Conservation (phyloP, 2,797 vertebrate genomes). For the Thamnophis elegans region DNA sequence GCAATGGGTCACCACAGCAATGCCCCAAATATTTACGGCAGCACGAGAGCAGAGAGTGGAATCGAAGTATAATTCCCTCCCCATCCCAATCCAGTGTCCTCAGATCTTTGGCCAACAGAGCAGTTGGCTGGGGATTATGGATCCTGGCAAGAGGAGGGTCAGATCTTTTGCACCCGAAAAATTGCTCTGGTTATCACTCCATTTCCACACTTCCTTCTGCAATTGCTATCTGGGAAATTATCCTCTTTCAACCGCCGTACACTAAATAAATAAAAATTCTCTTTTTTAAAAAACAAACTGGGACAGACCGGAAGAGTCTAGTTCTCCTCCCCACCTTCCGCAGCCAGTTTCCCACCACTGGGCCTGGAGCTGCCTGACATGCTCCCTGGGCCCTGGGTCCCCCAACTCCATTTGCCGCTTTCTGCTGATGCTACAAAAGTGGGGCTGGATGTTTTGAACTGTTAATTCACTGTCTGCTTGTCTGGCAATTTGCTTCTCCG, state of each 20-base stretch:
- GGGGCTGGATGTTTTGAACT: neutral
- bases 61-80: neutral
- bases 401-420: neutral
- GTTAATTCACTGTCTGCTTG: neutral
- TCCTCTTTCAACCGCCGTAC: neutral
- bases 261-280: neutral
- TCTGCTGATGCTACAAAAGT: neutral
- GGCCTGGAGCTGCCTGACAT: neutral
- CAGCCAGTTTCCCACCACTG: neutral
- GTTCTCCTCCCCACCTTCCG: neutral
- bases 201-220: neutral
- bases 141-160: neutral
- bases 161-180: neutral
- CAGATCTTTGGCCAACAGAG: neutral
- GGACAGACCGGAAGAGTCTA: neutral
- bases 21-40: neutral
- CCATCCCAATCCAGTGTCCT: neutral
- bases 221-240: neutral
- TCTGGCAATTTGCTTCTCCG: too few relatives aligned
- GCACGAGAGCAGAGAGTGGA: neutral
- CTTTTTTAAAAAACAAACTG: neutral
- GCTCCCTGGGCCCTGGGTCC: too few relatives aligned
- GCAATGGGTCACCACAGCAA: neutral
- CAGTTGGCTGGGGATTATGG: neutral
- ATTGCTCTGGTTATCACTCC: neutral